Percentiles rank a stretch among this genome's conserved stretches.
phyloP scores from a whole-genome alignment of 2,113 vertebrate species.

The Axis porcinus region DNA sequence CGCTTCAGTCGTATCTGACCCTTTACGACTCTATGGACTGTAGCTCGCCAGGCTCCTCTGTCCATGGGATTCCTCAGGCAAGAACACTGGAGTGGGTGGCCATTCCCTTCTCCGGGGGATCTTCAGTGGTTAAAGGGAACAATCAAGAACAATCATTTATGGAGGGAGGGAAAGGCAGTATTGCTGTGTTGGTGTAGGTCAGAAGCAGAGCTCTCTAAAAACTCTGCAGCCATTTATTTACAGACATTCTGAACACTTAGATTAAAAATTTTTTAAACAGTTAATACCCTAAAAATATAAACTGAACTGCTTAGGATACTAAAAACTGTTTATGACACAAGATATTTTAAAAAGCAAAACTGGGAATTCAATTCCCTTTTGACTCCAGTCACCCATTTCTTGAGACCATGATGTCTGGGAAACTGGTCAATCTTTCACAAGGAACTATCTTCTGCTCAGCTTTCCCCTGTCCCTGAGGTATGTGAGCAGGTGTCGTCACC shows the following conservation, averaged over 20 bases:
- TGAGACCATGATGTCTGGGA: neutral
- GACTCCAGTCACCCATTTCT: neutral
- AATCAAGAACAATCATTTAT: neutral
- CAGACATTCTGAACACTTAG: conserved; percentile 8
- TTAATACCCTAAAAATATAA: conserved; percentile 28
- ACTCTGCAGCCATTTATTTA: conserved; percentile 50
- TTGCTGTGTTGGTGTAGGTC: neutral
- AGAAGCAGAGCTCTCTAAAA: neutral
- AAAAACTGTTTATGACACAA: neutral
- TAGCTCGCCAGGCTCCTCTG: neutral
- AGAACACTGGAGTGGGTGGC: neutral
- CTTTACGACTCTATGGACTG: neutral
- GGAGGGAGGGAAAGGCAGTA: neutral
- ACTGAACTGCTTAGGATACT: neutral
- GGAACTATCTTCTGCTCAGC: conserved; percentile 77
- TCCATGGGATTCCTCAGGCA: neutral
- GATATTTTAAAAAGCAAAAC: neutral
- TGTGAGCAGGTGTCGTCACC: conserved; percentile 79
- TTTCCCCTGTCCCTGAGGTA: conserved; percentile 80
- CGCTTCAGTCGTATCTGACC: neutral
- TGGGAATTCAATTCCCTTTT: neutral
- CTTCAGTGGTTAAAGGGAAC: neutral
- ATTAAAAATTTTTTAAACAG: neutral
- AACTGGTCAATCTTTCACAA: conserved; percentile 70
- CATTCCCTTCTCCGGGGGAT: neutral